Evolutionary conservation across 2,888 invertebrate species (phyloP).

Genomic region (Erynnis tages): DNA sequence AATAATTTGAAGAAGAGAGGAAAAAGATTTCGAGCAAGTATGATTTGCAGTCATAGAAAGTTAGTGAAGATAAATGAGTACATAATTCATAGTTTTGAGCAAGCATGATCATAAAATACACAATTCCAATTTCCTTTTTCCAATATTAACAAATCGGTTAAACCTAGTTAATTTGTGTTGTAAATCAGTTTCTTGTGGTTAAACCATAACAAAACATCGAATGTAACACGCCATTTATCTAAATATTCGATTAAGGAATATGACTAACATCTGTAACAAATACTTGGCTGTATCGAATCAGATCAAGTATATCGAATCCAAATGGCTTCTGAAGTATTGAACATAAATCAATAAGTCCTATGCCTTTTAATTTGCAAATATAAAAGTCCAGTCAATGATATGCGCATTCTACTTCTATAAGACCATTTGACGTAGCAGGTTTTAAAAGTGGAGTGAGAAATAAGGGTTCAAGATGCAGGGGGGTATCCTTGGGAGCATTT

Average conservation of each 20-base stretch:
- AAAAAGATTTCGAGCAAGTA: no score
- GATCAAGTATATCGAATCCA: slow-evolving; percentile 36
- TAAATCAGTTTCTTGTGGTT: no score
- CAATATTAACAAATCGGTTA: no score
- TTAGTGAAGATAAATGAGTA: no score
- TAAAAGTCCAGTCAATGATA: not conserved
- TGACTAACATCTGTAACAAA: slow-evolving; percentile 32
- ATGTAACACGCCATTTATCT: not conserved
- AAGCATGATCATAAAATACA: no score
- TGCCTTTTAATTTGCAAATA: slow-evolving; percentile 32
- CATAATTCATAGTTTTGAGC: no score
- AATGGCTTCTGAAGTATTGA: slow-evolving; percentile 35
- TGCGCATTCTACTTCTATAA: not conserved
- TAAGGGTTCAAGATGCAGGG: slow-evolving; percentile 37
- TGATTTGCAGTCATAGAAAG: no score
- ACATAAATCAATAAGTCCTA: slow-evolving; percentile 41
- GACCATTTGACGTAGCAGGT: slow-evolving; percentile 22
- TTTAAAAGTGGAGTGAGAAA: slow-evolving; percentile 29
- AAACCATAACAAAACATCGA: no score
- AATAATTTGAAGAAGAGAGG: no score
- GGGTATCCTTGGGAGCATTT: slow-evolving; percentile 39
- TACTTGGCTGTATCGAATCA: slow-evolving; percentile 39
- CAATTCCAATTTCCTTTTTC: no score
- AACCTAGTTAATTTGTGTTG: no score
- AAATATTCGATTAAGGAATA: slow-evolving; percentile 1